These are phyloP conservation scores for Parelbella ahira DNA, from an alignment of 2,888 invertebrate species.

Conservation along the genomic window DNA sequence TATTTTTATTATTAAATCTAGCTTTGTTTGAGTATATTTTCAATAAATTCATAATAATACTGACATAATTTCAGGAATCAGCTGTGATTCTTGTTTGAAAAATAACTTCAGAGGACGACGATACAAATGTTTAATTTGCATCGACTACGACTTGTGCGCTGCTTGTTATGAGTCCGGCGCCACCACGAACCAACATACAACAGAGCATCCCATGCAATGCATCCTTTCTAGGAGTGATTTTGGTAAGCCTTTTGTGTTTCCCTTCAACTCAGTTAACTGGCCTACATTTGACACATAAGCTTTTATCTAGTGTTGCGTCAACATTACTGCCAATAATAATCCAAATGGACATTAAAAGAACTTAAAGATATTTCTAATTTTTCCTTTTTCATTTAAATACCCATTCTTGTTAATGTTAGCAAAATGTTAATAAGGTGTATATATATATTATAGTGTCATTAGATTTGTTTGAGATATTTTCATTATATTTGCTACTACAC, in stretches of 20 bases:
- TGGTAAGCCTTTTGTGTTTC: slow-evolving; percentile 80
- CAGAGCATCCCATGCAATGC: slow-evolving; percentile 99
- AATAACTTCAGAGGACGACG: slow-evolving; percentile 98
- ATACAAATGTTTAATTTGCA: slow-evolving; percentile 99
- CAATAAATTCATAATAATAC: slow-evolving; percentile 34
- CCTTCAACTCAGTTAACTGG: slow-evolving; percentile 27
- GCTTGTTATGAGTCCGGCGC: slow-evolving; percentile 96
- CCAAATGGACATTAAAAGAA: too few relatives aligned
- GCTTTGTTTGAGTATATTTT: slow-evolving; percentile 6
- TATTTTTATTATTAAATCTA: slow-evolving; percentile 3
- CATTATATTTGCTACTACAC: too few relatives aligned
- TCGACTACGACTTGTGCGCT: slow-evolving; percentile 99
- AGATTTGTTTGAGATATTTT: too few relatives aligned
- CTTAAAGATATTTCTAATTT: too few relatives aligned
- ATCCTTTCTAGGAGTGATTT: slow-evolving; percentile 98
- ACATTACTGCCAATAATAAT: too few relatives aligned
- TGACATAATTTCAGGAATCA: slow-evolving; percentile 90
- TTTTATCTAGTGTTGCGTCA: neutral
- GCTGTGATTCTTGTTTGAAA: slow-evolving; percentile 99
- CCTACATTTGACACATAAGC: slow-evolving; percentile 28
- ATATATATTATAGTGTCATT: too few relatives aligned
- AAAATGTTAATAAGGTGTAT: too few relatives aligned
- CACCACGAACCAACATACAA: slow-evolving; percentile 94
- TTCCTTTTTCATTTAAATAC: too few relatives aligned
- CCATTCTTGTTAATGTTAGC: too few relatives aligned